Evolutionary conservation across 2,888 invertebrate genomes (phyloP).

Genomic region (Cosmorhoe ocellata): DNA sequence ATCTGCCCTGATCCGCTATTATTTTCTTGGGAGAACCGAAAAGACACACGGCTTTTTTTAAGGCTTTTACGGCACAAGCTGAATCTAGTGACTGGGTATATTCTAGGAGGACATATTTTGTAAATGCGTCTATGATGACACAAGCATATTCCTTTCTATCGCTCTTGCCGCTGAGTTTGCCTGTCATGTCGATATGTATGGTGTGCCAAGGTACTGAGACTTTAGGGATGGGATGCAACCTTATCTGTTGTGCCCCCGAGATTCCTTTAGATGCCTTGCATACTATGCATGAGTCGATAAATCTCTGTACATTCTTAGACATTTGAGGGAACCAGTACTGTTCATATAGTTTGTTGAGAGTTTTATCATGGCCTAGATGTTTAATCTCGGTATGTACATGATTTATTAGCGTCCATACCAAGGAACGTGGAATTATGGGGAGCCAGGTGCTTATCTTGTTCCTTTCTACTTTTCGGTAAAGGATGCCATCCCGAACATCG

Average conservation of each 20-base stretch:
- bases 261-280: neutral
- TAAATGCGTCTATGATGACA: neutral
- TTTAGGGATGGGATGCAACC: neutral
- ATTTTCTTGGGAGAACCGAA: neutral
- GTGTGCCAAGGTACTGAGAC: neutral
- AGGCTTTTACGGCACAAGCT: neutral
- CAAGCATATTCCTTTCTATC: neutral
- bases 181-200: neutral
- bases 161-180: neutral
- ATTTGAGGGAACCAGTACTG: neutral
- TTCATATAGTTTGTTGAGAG: too few relatives aligned
- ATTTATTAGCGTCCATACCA: neutral
- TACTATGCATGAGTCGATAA: neutral
- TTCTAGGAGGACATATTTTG: neutral
- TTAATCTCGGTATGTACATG: neutral
- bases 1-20: neutral
- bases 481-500: neutral
- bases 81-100: neutral
- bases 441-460: neutral
- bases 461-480: neutral
- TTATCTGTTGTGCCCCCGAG: neutral
- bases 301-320: neutral
- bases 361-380: neutral
- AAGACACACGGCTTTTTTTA: neutral
- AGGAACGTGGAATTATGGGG: neutral